Evolutionary conservation across 2,797 vertebrate genomes (phyloP).

Genomic region (Pogoniulus pusillus): DNA sequence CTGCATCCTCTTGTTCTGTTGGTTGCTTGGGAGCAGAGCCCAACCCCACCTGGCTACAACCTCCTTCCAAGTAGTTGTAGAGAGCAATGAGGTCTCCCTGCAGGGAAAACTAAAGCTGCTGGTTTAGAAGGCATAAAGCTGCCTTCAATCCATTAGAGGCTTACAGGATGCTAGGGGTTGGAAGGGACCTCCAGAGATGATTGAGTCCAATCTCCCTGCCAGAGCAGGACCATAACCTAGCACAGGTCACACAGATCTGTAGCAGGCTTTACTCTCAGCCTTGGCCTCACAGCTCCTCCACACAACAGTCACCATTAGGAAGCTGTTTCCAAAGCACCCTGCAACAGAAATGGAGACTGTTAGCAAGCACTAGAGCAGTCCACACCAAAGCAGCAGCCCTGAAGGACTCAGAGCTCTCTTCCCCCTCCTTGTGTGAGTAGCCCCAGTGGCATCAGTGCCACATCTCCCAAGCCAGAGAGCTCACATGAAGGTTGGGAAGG

Average conservation of each 20-base stretch:
- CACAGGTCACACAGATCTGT: too few relatives aligned
- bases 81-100: too few relatives aligned
- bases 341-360: constrained; percentile 35
- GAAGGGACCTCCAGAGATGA: too few relatives aligned
- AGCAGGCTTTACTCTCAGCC: not conserved
- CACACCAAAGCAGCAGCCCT: not conserved
- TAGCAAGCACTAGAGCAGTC: not conserved
- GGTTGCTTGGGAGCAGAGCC: too few relatives aligned
- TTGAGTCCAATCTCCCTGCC: too few relatives aligned
- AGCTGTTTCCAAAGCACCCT: constrained; percentile 15
- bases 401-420: not conserved
- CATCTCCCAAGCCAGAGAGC: not conserved
- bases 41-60: too few relatives aligned
- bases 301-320: not conserved
- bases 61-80: too few relatives aligned
- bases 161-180: too few relatives aligned
- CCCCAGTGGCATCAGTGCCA: not conserved
- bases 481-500: not conserved
- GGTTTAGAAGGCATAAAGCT: not conserved
- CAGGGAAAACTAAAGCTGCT: not conserved
- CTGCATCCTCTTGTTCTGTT: too few relatives aligned
- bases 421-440: not conserved
- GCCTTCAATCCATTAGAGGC: too few relatives aligned
- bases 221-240: too few relatives aligned
- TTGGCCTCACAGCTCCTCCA: not conserved